Conservation (phyloP, 2,113 vertebrate genomes). For the Geococcyx californianus region DNA sequence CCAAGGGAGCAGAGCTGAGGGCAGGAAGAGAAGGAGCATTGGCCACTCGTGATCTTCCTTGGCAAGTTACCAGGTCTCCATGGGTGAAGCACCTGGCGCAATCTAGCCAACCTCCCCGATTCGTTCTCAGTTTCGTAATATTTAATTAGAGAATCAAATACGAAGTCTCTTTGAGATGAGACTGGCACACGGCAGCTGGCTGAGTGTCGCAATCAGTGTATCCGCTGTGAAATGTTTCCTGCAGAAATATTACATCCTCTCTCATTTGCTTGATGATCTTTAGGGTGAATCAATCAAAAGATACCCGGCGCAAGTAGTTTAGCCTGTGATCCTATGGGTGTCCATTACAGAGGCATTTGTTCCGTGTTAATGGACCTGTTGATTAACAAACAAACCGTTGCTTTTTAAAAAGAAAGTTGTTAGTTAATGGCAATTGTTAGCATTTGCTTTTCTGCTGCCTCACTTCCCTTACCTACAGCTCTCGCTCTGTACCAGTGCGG, state of each 20-base stretch:
- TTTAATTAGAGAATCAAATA: constrained; percentile 33
- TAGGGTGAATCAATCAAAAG: constrained; percentile 62
- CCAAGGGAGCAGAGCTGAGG: not conserved
- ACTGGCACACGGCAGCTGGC: constrained; percentile 23
- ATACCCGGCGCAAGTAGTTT: not conserved
- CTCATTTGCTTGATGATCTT: constrained; percentile 65
- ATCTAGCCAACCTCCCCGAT: not conserved
- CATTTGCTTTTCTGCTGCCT: not conserved
- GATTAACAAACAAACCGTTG: constrained; percentile 32
- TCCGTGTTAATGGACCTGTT: constrained; percentile 44
- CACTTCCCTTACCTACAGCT: not conserved
- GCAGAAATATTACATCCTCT: constrained; percentile 65
- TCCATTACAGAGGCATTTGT: constrained; percentile 40
- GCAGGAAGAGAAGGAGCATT: not conserved
- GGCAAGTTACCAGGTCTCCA: not conserved
- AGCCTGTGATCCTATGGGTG: constrained; percentile 10
- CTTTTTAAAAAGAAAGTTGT: constrained; percentile 32
- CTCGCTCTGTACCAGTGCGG: not conserved
- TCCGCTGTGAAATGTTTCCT: constrained; percentile 55
- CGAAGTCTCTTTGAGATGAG: constrained; percentile 3
- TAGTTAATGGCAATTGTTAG: not conserved
- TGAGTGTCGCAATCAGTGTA: constrained; percentile 53
- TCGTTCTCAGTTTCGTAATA: not conserved
- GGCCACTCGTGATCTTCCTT: not conserved
- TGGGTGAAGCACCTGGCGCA: not conserved